Evolutionary conservation across 2,888 invertebrate genomes (phyloP).

Genomic region (Ennomos quercinarius): DNA sequence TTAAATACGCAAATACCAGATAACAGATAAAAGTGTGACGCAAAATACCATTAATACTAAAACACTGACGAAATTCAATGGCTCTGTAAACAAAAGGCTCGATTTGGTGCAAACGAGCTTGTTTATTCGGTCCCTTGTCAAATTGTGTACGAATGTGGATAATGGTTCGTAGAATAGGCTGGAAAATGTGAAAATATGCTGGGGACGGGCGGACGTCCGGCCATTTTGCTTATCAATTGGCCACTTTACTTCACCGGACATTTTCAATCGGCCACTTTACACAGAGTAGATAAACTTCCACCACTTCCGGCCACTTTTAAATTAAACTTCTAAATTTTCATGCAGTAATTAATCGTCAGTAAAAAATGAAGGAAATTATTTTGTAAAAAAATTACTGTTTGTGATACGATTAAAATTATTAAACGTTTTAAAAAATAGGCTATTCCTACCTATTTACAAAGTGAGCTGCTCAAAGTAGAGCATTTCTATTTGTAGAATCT

Average conservation of each 20-base stretch:
- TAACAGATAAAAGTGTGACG: constrained; percentile 34
- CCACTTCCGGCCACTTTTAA: too few species aligned
- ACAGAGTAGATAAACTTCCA: too few species aligned
- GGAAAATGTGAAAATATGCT: constrained; percentile 23
- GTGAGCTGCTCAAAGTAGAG: too few species aligned
- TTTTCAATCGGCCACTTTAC: neutral
- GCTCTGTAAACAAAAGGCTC: constrained; percentile 35
- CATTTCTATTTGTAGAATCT: too few species aligned
- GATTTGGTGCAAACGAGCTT: constrained; percentile 40
- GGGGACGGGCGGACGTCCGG: constrained; percentile 1
- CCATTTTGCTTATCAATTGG: neutral
- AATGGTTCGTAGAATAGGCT: constrained; percentile 27
- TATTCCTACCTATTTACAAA: too few species aligned
- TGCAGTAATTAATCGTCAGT: too few species aligned
- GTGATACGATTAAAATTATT: too few species aligned
- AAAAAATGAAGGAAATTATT: too few species aligned
- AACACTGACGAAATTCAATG: constrained; percentile 37
- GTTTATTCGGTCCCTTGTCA: constrained; percentile 35
- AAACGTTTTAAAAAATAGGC: too few species aligned
- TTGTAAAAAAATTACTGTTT: too few species aligned
- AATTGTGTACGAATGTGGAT: constrained; percentile 30
- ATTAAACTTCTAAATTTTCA: too few species aligned
- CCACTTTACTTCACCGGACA: too few species aligned
- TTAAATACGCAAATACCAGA: constrained; percentile 11
- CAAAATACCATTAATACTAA: constrained; percentile 33